Base-by-base conservation (phyloP, 2,888 invertebrate species). In the Catocala nupta region DNA sequence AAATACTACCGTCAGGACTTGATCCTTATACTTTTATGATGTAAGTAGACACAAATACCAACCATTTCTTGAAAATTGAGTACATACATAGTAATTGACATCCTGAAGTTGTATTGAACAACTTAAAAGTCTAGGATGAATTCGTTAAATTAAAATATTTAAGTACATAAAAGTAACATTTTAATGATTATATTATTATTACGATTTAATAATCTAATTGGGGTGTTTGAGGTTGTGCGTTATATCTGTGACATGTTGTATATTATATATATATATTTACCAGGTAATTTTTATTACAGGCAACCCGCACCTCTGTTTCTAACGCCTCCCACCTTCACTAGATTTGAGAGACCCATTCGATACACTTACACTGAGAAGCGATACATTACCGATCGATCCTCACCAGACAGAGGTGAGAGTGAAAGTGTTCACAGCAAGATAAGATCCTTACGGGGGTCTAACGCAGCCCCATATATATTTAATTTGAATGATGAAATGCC, bases 261-360 rank as follows among this genome's bases (percentile, higher is more conserved):
- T n/a, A n/a, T n/a, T n/a, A n/a, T n/a, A 1, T 16, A 16, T 16
- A 1, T 25, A 25, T 25, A 4, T 25, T 25, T 3, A 25, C 25
- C 1, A 25, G 1, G 4, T 25, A 25, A 3, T 25, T 58, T 49
- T 48, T 73, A 56, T 53, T 85, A 12, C 70, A 93, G 92, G 39
- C 68, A 85, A 63, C 83, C 87, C 52, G 92, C 95, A 5, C 96
- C 96, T 0, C 88, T 96, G 13, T 96, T 97, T 80, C 92, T 98
- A 45, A 95, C 97, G n/a, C 98, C 98, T 13, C 92, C 96, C 16
- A 93, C 95, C 44, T 98, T 98, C 87, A 96, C 97, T 34, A 95
- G 98, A 70, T 96, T 96, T 73, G 98, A 98, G 81, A 95, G 94
- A 16, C 92, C 95, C 7, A 88, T 90, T 48, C 82, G 83, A 70